phyloP scores from a whole-genome alignment of 2,797 vertebrate genomes.

The Micrastur ruficollis region DNA sequence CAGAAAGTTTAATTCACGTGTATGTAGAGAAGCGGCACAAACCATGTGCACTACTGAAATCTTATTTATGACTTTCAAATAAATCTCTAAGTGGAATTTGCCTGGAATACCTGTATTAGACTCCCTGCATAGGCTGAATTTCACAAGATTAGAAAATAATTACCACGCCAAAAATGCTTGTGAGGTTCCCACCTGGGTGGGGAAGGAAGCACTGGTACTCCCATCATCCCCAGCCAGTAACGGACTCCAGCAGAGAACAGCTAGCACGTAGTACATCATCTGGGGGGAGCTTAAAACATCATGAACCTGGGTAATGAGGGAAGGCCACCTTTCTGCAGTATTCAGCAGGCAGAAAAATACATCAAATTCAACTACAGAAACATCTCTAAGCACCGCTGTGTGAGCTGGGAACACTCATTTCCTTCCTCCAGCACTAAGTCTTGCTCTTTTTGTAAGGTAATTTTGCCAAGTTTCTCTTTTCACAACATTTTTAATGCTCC shows the following conservation, averaged over 20 bases:
- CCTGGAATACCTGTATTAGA: neutral
- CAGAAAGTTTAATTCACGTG: neutral
- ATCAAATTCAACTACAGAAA: neutral
- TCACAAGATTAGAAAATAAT: neutral
- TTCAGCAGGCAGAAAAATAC: neutral
- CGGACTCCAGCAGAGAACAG: neutral
- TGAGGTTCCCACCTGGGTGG: neutral
- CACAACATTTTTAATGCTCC: neutral
- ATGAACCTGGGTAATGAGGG: neutral
- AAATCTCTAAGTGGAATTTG: neutral
- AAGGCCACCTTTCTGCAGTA: neutral
- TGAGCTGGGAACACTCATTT: neutral
- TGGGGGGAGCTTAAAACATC: neutral
- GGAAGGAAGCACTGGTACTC: neutral
- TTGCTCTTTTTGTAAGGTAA: neutral
- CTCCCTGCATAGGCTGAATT: neutral
- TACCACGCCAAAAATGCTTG: neutral
- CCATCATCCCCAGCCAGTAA: neutral
- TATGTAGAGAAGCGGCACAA: neutral
- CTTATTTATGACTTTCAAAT: neutral
- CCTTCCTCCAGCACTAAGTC: neutral
- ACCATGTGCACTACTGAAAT: neutral
- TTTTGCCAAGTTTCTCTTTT: neutral
- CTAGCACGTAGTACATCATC: rapidly evolving
- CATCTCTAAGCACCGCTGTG: neutral